Percentiles rank a stretch among this genome's conserved stretches.
phyloP scores from a whole-genome alignment of 2,113 vertebrate species.

The Oreochromis niloticus region DNA sequence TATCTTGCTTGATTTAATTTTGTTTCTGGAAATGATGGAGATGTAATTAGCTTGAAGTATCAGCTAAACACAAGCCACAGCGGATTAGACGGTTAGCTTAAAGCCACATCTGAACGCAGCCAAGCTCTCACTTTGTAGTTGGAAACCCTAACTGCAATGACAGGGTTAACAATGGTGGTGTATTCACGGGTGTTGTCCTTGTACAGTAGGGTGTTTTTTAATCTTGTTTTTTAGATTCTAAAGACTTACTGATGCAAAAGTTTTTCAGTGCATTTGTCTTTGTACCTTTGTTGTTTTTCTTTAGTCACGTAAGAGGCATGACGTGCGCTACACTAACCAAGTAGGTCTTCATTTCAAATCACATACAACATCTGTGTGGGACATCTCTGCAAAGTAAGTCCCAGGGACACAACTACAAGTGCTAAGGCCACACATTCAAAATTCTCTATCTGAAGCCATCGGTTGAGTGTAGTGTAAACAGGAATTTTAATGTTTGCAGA shows the following conservation, averaged over 20 bases:
- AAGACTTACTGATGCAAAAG: not conserved
- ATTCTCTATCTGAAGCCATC: not conserved
- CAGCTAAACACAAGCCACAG: not conserved
- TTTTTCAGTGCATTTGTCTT: not conserved
- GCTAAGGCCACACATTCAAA: not conserved
- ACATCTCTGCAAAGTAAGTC: not conserved
- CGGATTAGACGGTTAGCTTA: not conserved
- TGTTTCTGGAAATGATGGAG: not conserved
- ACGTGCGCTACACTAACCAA: accelerated
- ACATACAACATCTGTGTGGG: not conserved
- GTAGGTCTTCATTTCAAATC: not conserved
- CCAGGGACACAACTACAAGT: not conserved
- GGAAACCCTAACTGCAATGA: not conserved
- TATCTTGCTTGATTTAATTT: not conserved
- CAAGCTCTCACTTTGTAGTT: not conserved
- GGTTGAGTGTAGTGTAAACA: not conserved
- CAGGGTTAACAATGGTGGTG: not conserved
- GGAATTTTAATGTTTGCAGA: not conserved
- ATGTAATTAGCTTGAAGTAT: not conserved
- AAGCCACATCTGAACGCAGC: not conserved
- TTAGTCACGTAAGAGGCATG: not conserved
- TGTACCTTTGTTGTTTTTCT: not conserved
- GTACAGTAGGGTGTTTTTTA: not conserved
- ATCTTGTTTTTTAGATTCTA: not conserved
- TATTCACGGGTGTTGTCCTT: not conserved